These are phyloP conservation scores for Hassar affinis DNA, from an alignment of 2,113 vertebrate genomes.

Conservation along the genomic window DNA sequence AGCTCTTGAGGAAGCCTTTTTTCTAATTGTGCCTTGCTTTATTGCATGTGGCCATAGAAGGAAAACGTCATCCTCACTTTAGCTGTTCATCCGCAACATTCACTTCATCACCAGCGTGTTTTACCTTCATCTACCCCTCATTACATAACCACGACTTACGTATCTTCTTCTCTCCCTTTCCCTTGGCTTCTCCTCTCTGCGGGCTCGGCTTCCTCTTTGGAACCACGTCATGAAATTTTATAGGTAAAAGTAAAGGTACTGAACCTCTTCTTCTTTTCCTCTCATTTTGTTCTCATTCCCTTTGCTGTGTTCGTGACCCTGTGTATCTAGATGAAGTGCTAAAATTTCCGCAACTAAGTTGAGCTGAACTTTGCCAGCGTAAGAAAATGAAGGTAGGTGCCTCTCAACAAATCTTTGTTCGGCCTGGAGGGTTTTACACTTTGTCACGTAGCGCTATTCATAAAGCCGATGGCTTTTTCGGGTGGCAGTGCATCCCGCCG, in stretches of 20 bases:
- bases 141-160: constrained; percentile 72
- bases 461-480: constrained; percentile 42
- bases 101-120: constrained; percentile 14
- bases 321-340: constrained; percentile 14
- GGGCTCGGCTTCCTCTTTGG: constrained; percentile 95
- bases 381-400: constrained; percentile 70
- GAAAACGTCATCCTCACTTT: not conserved
- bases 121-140: constrained; percentile 7
- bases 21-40: not conserved
- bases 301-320: constrained; percentile 59
- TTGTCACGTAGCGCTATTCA: constrained; percentile 19
- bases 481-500: not conserved
- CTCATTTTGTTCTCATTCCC: constrained; percentile 58
- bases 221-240: constrained; percentile 94
- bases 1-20: not conserved
- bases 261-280: constrained; percentile 68
- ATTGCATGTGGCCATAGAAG: constrained; percentile 28
- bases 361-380: constrained; percentile 20
- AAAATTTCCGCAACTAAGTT: constrained; percentile 19
- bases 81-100: constrained; percentile 50
- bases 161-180: constrained; percentile 82
- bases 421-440: constrained; percentile 48
- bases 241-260: constrained; percentile 99
- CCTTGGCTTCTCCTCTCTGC: constrained; percentile 72
- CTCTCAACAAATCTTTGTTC: constrained; percentile 52